Percentiles rank a stretch among this genome's conserved stretches.
Conservation (phyloP, 2,113 vertebrate genomes). For the Brachyhypopomus gauderio region DNA sequence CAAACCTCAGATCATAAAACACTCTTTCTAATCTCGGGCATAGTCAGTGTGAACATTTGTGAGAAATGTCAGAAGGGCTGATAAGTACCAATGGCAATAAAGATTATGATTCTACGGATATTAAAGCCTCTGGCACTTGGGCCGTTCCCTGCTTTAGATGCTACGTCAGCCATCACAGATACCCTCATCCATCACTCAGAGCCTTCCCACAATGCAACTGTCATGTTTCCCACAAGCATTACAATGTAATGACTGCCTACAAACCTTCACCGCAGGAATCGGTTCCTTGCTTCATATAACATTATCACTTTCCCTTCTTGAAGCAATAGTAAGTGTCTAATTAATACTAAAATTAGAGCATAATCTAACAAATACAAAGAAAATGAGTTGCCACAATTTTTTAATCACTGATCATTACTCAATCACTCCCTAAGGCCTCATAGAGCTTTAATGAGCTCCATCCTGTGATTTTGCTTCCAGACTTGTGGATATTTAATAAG, state of each 20-base stretch:
- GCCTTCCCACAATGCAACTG: neutral
- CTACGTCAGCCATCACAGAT: neutral
- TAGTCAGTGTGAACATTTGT: too few species aligned
- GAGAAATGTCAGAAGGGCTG: neutral
- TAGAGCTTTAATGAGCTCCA: too few species aligned
- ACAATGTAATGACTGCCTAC: constrained; percentile 43
- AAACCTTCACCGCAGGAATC: constrained; percentile 61
- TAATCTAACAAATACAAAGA: constrained; percentile 49
- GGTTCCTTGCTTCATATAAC: constrained; percentile 62
- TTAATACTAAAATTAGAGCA: constrained; percentile 63
- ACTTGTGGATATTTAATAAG: constrained; percentile 66
- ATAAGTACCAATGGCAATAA: neutral
- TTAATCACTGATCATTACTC: too few species aligned
- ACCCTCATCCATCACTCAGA: neutral
- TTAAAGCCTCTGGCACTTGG: too few species aligned
- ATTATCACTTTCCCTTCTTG: constrained; percentile 14
- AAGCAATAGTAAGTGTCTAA: constrained; percentile 56
- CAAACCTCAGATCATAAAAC: constrained; percentile 23
- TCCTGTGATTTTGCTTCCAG: too few species aligned
- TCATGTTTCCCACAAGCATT: neutral
- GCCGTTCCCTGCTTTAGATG: too few species aligned
- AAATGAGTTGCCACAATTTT: neutral
- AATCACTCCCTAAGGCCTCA: too few species aligned
- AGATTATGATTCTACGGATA: too few species aligned
- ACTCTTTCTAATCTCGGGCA: too few species aligned